Percentiles rank a stretch among this genome's conserved stretches.
Evolutionary conservation across 2,113 vertebrate species (phyloP).

Genomic region (Amazona guildingii): DNA sequence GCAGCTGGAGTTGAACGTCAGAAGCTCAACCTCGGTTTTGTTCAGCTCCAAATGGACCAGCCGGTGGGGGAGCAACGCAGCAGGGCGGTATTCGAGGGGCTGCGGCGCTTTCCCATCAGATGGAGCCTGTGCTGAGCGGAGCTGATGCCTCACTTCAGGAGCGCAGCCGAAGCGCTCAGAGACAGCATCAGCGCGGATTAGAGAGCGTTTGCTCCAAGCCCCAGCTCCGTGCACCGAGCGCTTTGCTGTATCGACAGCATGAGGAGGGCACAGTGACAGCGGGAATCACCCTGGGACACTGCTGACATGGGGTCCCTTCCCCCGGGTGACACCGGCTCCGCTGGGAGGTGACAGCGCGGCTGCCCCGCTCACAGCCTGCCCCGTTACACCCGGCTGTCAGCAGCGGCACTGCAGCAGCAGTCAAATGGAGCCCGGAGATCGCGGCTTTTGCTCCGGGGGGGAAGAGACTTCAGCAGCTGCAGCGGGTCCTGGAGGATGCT

Average conservation of each 20-base stretch:
- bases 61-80: neutral
- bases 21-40: neutral
- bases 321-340: neutral
- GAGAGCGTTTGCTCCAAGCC: neutral
- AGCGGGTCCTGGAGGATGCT: neutral
- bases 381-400: neutral
- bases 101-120: neutral
- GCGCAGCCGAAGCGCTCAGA: neutral
- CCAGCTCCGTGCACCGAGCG: fast-evolving
- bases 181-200: neutral
- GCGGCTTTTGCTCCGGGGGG: neutral
- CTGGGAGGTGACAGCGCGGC: neutral
- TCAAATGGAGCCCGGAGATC: neutral
- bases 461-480: neutral
- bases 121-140: neutral
- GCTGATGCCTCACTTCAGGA: neutral
- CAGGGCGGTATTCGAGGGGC: neutral
- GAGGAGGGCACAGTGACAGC: neutral
- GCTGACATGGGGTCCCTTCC: fast-evolving
- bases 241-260: fast-evolving
- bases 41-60: neutral
- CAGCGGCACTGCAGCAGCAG: neutral
- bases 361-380: neutral
- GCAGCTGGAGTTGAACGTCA: neutral
- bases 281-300: neutral